phyloP scores from a whole-genome alignment of 1,140 invertebrate genomes.

The Dendroctonus valens region DNA sequence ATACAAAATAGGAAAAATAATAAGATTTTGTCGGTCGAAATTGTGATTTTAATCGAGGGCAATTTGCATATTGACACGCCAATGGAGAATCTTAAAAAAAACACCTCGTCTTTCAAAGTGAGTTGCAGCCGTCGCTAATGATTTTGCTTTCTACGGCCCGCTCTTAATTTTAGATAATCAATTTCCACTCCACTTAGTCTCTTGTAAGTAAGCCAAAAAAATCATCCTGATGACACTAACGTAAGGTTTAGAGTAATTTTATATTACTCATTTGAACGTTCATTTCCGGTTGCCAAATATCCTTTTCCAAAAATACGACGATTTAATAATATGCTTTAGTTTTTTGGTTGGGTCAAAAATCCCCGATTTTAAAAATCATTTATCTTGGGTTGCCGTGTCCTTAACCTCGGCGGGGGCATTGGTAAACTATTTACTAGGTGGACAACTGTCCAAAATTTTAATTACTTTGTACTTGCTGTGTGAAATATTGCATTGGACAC shows the following conservation, averaged over 20 bases:
- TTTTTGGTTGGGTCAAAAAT: slow-evolving; percentile 12
- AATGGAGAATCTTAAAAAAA: slow-evolving; percentile 5
- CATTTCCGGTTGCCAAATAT: slow-evolving; percentile 22
- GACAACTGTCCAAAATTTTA: too few relatives aligned
- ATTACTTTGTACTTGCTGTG: too few relatives aligned
- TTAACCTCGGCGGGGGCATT: slow-evolving; percentile 4
- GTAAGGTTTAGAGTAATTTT: slow-evolving; percentile 24
- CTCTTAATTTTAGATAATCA: slow-evolving; percentile 26
- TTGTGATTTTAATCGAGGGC: too few relatives aligned
- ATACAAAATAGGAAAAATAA: too few relatives aligned
- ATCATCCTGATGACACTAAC: slow-evolving; percentile 12
- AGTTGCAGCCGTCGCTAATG: slow-evolving; percentile 12
- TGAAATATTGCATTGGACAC: too few relatives aligned
- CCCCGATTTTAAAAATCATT: slow-evolving; percentile 13
- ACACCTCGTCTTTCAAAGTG: neutral
- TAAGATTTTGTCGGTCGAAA: too few relatives aligned
- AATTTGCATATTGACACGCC: neutral
- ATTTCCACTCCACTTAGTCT: slow-evolving; percentile 24
- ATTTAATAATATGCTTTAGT: slow-evolving; percentile 13
- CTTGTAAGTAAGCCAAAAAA: slow-evolving; percentile 25
- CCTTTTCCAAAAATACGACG: slow-evolving; percentile 13
- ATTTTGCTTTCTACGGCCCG: slow-evolving; percentile 20
- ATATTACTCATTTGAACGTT: slow-evolving; percentile 15
- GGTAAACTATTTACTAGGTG: too few relatives aligned
- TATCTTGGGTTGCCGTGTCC: slow-evolving; percentile 6